phyloP scores from a whole-genome alignment of 2,113 vertebrate genomes.

The Albula glossodonta region DNA sequence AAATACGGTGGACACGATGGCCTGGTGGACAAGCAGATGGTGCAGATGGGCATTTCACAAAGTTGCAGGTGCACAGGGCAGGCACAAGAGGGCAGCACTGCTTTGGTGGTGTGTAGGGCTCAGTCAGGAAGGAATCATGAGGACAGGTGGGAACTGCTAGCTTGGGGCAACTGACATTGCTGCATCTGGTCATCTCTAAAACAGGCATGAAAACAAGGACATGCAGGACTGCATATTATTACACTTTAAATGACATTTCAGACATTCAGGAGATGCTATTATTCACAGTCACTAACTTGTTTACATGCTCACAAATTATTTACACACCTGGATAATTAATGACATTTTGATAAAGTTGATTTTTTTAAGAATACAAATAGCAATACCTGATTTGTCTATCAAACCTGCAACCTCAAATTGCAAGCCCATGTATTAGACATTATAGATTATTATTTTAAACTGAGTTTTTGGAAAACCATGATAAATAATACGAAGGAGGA shows the following conservation, averaged over 20 bases:
- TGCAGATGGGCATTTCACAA: slow-evolving; percentile 6
- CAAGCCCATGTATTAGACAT: no score
- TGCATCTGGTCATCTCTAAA: neutral
- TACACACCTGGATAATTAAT: no score
- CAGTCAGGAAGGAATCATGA: slow-evolving; percentile 15
- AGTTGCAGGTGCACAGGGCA: slow-evolving; percentile 3
- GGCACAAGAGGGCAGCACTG: slow-evolving; percentile 41
- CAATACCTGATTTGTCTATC: no score
- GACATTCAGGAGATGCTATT: no score
- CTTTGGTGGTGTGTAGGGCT: slow-evolving; percentile 7
- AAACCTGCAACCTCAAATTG: no score
- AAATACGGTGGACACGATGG: neutral
- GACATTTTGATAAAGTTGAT: no score
- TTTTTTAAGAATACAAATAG: no score
- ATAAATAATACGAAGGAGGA: no score
- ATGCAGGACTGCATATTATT: neutral
- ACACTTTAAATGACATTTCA: no score
- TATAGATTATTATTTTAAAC: neutral
- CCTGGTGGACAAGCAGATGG: neutral
- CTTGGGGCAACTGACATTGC: slow-evolving; percentile 12
- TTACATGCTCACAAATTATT: no score
- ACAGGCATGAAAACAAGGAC: neutral
- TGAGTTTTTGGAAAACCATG: neutral
- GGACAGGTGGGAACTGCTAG: neutral
- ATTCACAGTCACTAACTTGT: no score